Conservation (phyloP, 2,888 invertebrate genomes). For the Dasysyrphus albostriatus region DNA sequence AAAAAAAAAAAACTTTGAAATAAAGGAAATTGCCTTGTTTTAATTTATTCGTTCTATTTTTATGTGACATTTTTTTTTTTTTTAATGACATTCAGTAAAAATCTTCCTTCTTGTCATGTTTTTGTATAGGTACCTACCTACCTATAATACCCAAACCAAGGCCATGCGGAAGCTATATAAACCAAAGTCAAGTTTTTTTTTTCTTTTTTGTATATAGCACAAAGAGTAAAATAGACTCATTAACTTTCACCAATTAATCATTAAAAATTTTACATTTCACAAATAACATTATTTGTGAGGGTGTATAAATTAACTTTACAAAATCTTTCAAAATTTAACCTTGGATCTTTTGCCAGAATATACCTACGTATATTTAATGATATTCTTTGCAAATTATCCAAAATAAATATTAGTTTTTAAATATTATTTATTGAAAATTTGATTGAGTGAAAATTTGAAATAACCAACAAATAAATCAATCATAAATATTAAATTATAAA, state of each 20-base stretch:
- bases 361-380: background rate
- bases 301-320: slow-evolving; percentile 19
- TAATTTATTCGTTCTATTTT: slow-evolving; percentile 22
- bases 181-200: slow-evolving; percentile 7
- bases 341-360: slow-evolving; percentile 5
- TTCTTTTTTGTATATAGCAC: background rate
- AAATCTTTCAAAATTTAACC: background rate
- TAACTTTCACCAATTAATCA: slow-evolving; percentile 37
- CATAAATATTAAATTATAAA: background rate
- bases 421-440: slow-evolving; percentile 6
- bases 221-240: slow-evolving; percentile 1
- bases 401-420: background rate
- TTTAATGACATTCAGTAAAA: slow-evolving; percentile 21
- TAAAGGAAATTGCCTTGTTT: slow-evolving; percentile 22
- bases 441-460: background rate
- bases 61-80: background rate
- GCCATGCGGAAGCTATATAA: slow-evolving; percentile 31
- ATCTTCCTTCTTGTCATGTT: slow-evolving; percentile 14
- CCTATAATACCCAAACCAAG: background rate
- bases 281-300: background rate
- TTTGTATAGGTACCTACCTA: background rate
- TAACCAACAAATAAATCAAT: slow-evolving; percentile 17
- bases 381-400: slow-evolving; percentile 11
- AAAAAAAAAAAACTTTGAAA: slow-evolving; percentile 4
- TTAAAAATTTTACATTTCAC: slow-evolving; percentile 13